phyloP scores from a whole-genome alignment of 2,888 invertebrate species.

The Lamproptera curius region DNA sequence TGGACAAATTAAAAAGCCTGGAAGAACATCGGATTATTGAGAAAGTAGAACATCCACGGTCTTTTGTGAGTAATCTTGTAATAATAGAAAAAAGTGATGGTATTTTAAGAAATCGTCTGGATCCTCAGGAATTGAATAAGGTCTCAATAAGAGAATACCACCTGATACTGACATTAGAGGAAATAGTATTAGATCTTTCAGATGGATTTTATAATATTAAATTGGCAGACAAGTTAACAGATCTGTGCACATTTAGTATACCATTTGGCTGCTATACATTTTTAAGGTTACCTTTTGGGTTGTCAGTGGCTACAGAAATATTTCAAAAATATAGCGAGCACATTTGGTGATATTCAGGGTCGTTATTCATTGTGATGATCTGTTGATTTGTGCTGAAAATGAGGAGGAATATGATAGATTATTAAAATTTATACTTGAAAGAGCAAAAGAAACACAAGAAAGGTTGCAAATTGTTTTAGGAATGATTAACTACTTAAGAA shows the following conservation, averaged over 20 bases:
- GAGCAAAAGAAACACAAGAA: conserved; percentile 21
- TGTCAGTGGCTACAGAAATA: conserved; percentile 37
- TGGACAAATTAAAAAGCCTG: conserved; percentile 18
- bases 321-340: conserved; percentile 33
- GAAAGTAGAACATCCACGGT: conserved; percentile 22
- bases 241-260: conserved; percentile 18
- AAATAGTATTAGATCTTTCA: background rate
- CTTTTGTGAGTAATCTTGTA: conserved; percentile 24
- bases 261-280: conserved; percentile 28
- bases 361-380: conserved; percentile 4
- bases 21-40: conserved; percentile 19
- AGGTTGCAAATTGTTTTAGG: conserved; percentile 11
- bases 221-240: conserved; percentile 16
- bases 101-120: conserved; percentile 24
- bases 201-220: conserved; percentile 27
- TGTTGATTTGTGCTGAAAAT: background rate
- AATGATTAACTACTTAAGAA: conserved; percentile 13
- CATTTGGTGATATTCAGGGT: conserved; percentile 39
- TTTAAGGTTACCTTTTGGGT: conserved; percentile 37
- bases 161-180: conserved; percentile 1
- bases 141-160: conserved; percentile 18
- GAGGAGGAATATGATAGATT: background rate
- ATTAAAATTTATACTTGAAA: background rate
- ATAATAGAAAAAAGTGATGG: conserved; percentile 25
- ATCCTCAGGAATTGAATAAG: conserved; percentile 25